Conservation (phyloP, 1,140 invertebrate species). For the Bombus pyrosoma region DNA sequence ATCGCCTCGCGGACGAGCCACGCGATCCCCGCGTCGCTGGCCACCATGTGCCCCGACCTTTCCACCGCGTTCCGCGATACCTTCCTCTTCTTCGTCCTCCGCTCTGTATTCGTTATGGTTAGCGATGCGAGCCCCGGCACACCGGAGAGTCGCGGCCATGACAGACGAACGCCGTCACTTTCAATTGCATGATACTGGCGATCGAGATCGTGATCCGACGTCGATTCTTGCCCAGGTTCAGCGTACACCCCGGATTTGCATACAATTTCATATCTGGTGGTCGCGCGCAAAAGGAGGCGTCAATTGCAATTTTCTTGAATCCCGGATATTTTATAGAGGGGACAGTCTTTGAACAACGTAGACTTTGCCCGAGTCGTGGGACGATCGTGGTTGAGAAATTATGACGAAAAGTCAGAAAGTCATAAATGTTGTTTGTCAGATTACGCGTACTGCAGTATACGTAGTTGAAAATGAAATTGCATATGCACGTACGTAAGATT, state of each 20-base stretch:
- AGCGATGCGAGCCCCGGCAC: constrained; percentile 47
- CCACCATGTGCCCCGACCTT: constrained; percentile 47
- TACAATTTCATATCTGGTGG: too few relatives aligned
- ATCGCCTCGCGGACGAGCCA: constrained; percentile 39
- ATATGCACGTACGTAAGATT: too few relatives aligned
- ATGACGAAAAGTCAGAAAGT: too few relatives aligned
- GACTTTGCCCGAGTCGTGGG: too few relatives aligned
- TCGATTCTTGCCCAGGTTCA: neutral
- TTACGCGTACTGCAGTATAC: too few relatives aligned
- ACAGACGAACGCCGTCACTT: constrained; percentile 63
- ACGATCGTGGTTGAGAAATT: too few relatives aligned
- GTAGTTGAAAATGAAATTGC: too few relatives aligned
- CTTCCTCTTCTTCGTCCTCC: constrained; percentile 16
- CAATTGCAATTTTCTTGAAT: too few relatives aligned
- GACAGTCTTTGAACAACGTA: too few relatives aligned
- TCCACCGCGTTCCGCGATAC: constrained; percentile 23
- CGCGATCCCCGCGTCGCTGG: constrained; percentile 40
- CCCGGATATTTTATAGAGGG: too few relatives aligned
- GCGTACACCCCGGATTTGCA: neutral
- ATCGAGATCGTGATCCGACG: neutral
- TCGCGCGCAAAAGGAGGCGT: too few relatives aligned
- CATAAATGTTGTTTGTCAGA: too few relatives aligned
- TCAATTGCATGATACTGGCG: constrained; percentile 24
- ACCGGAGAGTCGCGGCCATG: constrained; percentile 67
- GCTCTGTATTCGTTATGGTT: constrained; percentile 48